Base-by-base conservation (phyloP, 2,888 invertebrate genomes). In the Congeria kusceri region DNA sequence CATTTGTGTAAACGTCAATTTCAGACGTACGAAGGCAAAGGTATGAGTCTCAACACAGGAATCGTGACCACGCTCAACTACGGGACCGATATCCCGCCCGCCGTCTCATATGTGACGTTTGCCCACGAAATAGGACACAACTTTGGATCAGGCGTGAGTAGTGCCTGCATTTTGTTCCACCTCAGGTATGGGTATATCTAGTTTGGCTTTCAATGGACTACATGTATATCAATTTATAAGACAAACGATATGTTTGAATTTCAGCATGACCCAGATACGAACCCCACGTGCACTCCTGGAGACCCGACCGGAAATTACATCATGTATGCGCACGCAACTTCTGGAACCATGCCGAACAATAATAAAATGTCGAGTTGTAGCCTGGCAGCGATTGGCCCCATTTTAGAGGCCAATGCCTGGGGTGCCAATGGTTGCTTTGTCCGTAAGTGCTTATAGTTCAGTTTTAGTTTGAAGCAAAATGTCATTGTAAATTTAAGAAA, bases 41-140 rank as follows among this genome's bases (percentile, higher is more conserved):
- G 53, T 18, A 20, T 53, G 81, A 98, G 98, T 15, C 95, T 99
- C 39, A 99, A 99, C 94, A 99, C 99, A 0, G 99, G 99, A 76
- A 99, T 99, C 92, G 99, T 99, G 85, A 99, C 99, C 0, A 98
- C 99, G 93, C 98, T 99, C 82, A 99, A 99, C 95, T 99, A 99
- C 94, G 98, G 99, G 93, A 85, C 88, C 61, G 81, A 85, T 3
- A 92, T 93, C 11, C 91, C 92, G 75, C 97, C 98, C 0, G 98
- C 98, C 94, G 99, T 99, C 39, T 98, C 98, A 53, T 99, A 99
- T 93, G 94, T 99, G 80, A 99, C 99, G 0, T 94, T 99, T 86
- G 99, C 99, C 0, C 99, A 99, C 93, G 99, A 99, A 94, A 98
- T 99, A 88, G 99, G 99, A 4, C 99, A 99, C 93, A 99, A 99